Evolutionary conservation across 2,888 invertebrate species (phyloP).

Genomic region (Athrips mouffetella): DNA sequence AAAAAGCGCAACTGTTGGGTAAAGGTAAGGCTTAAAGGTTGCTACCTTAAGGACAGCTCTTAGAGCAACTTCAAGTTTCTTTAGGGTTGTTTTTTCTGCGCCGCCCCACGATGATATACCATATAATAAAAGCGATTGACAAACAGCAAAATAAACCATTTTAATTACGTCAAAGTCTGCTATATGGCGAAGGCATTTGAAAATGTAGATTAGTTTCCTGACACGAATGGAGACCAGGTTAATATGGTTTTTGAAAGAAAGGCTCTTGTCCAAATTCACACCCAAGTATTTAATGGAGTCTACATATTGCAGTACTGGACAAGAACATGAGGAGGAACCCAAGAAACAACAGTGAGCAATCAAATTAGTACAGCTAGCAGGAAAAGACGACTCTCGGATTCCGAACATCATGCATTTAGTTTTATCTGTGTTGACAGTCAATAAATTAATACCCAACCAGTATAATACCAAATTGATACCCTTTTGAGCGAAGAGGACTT

Average conservation of each 20-base stretch:
- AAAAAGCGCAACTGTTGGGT: neutral
- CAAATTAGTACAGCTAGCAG: too few species aligned
- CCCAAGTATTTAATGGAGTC: neutral
- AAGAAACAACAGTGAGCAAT: too few species aligned
- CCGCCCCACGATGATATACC: neutral
- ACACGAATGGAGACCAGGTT: neutral
- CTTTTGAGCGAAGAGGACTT: too few species aligned
- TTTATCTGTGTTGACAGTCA: too few species aligned
- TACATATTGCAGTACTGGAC: too few species aligned
- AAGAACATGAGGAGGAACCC: too few species aligned
- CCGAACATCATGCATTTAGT: too few species aligned
- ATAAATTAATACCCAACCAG: too few species aligned
- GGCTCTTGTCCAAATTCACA: neutral
- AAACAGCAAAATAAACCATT: neutral
- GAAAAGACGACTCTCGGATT: too few species aligned
- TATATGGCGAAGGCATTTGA: neutral
- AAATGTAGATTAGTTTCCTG: neutral
- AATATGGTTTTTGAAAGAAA: neutral
- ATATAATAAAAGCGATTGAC: neutral
- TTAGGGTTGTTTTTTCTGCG: neutral
- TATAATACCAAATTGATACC: too few species aligned
- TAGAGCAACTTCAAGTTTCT: neutral
- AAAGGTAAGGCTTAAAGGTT: neutral
- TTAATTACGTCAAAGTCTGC: neutral
- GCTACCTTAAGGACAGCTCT: neutral